Percentiles rank a stretch among this genome's conserved stretches.
phyloP scores from a whole-genome alignment of 2,888 invertebrate species.

The Operophtera brumata region DNA sequence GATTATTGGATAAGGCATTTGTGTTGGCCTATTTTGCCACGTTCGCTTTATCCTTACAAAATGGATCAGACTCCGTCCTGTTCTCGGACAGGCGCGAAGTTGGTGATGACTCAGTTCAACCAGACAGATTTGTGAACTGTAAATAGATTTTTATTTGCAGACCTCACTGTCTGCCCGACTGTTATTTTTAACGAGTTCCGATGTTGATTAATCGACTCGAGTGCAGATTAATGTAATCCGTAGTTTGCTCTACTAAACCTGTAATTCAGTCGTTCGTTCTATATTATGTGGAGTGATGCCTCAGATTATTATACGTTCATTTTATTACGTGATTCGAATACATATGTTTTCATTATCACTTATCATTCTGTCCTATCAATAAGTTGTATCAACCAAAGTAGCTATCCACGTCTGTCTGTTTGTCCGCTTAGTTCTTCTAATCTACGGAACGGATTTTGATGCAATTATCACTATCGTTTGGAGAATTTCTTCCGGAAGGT shows the following conservation, averaged over 20 bases:
- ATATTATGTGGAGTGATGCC: no score
- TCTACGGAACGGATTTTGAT: no score
- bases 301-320: no score
- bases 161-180: slow-evolving; percentile 20
- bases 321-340: no score
- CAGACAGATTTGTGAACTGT: slow-evolving; percentile 25
- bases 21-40: slow-evolving; percentile 32
- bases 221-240: background rate
- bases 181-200: slow-evolving; percentile 21
- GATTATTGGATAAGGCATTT: slow-evolving; percentile 36
- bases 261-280: background rate
- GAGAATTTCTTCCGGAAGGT: no score
- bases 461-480: no score
- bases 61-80: slow-evolving; percentile 16
- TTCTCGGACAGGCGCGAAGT: slow-evolving; percentile 14
- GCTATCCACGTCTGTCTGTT: no score
- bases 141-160: slow-evolving; percentile 33
- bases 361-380: no score
- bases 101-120: slow-evolving; percentile 32
- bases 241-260: background rate
- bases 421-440: no score
- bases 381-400: no score
- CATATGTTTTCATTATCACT: no score
- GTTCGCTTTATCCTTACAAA: slow-evolving; percentile 32
- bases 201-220: slow-evolving; percentile 18